phyloP scores from a whole-genome alignment of 1,140 invertebrate genomes.

The Campoletis sonorensis region DNA sequence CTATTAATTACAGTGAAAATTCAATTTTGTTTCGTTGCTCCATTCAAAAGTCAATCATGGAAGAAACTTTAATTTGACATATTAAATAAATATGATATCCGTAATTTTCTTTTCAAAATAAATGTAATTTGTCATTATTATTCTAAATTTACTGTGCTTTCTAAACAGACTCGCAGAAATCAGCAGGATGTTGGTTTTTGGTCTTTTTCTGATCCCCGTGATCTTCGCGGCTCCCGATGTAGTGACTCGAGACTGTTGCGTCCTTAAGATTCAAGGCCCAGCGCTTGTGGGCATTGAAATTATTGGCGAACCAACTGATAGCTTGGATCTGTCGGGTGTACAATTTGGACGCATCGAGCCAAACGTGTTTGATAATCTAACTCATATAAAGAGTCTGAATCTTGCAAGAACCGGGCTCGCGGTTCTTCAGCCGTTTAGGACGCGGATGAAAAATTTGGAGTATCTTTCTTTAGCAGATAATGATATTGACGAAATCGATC shows the following conservation, averaged over 20 bases:
- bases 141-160: too few relatives aligned
- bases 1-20: too few relatives aligned
- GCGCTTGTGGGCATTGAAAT: constrained; percentile 47
- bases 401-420: neutral
- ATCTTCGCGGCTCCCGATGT: neutral
- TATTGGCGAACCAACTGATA: neutral
- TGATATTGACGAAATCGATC: too few relatives aligned
- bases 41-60: too few relatives aligned
- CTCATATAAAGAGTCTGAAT: neutral
- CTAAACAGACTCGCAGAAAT: neutral
- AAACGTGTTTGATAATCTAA: constrained; percentile 58
- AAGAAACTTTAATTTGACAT: too few relatives aligned
- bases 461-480: too few relatives aligned
- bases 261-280: constrained; percentile 51
- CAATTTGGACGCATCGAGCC: neutral
- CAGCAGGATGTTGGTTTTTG: constrained; percentile 39
- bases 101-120: too few relatives aligned
- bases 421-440: too few relatives aligned
- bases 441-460: too few relatives aligned
- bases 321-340: neutral
- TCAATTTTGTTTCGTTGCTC: too few relatives aligned
- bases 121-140: too few relatives aligned
- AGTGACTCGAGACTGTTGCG: constrained; percentile 18
- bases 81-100: too few relatives aligned
- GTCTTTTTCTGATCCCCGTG: constrained; percentile 54